Base-by-base conservation (phyloP, 2,113 vertebrate genomes). In the Zapus hudsonius region DNA sequence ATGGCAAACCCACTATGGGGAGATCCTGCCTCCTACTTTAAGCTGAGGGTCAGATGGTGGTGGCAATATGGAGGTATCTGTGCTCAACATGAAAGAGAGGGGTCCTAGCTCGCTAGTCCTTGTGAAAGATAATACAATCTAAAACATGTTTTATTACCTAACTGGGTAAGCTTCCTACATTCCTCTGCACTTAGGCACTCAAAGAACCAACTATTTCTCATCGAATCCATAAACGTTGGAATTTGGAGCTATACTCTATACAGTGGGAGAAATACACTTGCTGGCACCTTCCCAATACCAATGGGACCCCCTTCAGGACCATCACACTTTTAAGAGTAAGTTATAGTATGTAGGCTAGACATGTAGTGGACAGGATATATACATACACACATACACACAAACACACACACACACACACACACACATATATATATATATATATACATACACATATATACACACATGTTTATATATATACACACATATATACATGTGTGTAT, bases 331-430 rank as follows among this genome's bases (percentile, higher is more conserved):
- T 78, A 90, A 69, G 57, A 82, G 73, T 9, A 38, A 73, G 17
- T 38, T 90, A 67, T 12, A 87, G 38, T 74, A 76, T 70, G 20
- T 69, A 78, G 1, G 29, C 31, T 63, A 83, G 44, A 74, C 7
- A 73, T 15, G 33, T 69, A 57, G 91, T n/a, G 40, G 11, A 89
- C 63, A 89, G 76, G 52, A 57, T 55, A 87, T 75, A 61, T 76
- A 8, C 7, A 73, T 52, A 52, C 87, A n/a, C n/a, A n/a, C n/a
- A n/a, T n/a, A n/a, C n/a, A n/a, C n/a, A n/a, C n/a, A n/a, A n/a
- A n/a, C n/a, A n/a, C n/a, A n/a, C n/a, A n/a, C n/a, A n/a, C n/a
- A n/a, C n/a, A n/a, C n/a, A n/a, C n/a, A n/a, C n/a, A n/a, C n/a
- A n/a, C n/a, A n/a, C n/a, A n/a, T n/a, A n/a, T n/a, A n/a, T n/a